Evolutionary conservation across 2,113 vertebrate species (phyloP), one percentile per base, ranked within the genome.

Genomic region (Phalacrocorax carbo): DNA sequence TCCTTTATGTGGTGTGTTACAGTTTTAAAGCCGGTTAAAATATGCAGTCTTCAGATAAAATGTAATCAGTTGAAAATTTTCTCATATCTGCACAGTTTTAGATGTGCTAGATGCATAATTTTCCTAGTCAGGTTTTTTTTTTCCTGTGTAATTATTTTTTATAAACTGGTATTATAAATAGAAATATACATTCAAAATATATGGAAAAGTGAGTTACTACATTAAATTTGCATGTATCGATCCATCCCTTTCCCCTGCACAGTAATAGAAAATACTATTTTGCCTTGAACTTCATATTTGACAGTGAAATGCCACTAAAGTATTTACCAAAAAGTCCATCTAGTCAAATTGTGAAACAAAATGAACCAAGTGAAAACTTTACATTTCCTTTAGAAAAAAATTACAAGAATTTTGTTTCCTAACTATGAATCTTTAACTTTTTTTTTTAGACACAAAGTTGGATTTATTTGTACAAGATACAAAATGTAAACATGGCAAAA

Each of bases 401-500:
- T 98, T 98, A 98, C 98, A 98, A 98, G 98, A 98, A 98, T 98
- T 98, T 98, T 97, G 97, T 98, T 98, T 98, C 97, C 98, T 99
- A 98, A 97, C 98, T 98, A 98, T 98, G 98, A 98, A 98, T 98
- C 98, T 98, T 98, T 98, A 98, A 98, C 97, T 97, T 98, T 97
- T 98, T 96, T 98, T 97, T 98, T 98, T 99, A 98, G 98, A 99
- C 98, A 99, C 98, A 99, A 99, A 99, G 98, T 99, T 98, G 98
- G 98, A 99, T 99, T 99, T 99, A 98, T 99, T 99, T 99, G 98
- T 99, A 99, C 98, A 98, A 99, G 98, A 99, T 99, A 99, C 98
- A 99, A 99, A 99, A 99, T 99, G 99, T 99, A 99, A 99, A 99
- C 99, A 99, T 99, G 98, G 98, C 98, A 98, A 99, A 99, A 99